Evolutionary conservation across 2,888 invertebrate species (phyloP).

Genomic region (Leptura quadrifasciata): DNA sequence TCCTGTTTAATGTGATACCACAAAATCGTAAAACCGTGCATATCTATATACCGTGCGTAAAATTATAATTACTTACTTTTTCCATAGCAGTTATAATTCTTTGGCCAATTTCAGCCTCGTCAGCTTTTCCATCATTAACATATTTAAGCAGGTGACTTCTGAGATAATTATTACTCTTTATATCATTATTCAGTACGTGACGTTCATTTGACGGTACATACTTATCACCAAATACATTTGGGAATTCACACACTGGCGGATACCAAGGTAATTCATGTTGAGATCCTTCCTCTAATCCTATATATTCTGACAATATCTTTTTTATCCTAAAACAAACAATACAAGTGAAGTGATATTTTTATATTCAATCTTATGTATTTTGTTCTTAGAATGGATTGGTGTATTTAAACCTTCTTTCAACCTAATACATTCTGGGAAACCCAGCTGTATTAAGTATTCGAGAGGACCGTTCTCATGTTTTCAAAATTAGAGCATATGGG

Average conservation of each 20-base stretch:
- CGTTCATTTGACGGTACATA: constrained; percentile 70
- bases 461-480: no score
- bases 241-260: constrained; percentile 80
- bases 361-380: no score
- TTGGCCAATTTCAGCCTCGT: constrained; percentile 86
- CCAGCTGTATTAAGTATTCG: no score
- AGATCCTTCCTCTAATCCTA: constrained; percentile 77
- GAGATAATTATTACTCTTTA: constrained; percentile 66
- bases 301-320: constrained; percentile 78
- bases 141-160: constrained; percentile 68
- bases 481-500: no score
- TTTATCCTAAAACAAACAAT: constrained; percentile 72
- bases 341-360: constrained; percentile 7
- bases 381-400: no score
- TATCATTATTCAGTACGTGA: constrained; percentile 61
- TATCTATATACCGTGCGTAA: not conserved
- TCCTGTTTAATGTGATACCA: no score
- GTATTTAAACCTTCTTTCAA: no score
- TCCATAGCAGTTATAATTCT: constrained; percentile 84
- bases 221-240: constrained; percentile 68
- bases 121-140: constrained; percentile 70
- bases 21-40: no score
- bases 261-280: constrained; percentile 87
- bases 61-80: constrained; percentile 74
- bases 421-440: no score